These are phyloP conservation scores for Dynastes hyllus DNA, from an alignment of 2,888 invertebrate genomes.

Conservation along the genomic window DNA sequence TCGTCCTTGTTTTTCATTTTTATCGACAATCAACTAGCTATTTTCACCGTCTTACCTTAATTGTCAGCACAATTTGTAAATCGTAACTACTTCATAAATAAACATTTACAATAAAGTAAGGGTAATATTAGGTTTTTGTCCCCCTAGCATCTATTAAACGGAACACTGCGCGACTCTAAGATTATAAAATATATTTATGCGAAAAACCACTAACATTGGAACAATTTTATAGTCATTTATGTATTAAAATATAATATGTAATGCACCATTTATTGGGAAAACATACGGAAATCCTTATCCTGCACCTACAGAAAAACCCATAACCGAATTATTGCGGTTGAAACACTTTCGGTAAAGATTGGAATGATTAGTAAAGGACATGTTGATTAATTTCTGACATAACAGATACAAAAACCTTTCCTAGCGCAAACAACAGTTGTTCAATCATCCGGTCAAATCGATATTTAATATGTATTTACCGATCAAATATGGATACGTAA, in stretches of 20 bases:
- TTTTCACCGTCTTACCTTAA: no score
- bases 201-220: background rate
- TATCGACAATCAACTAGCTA: no score
- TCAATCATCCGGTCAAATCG: slow-evolving; percentile 3
- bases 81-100: no score
- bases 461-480: slow-evolving; percentile 12
- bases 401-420: background rate
- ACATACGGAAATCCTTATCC: slow-evolving; percentile 11
- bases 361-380: background rate
- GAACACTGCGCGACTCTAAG: no score
- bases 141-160: no score
- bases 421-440: background rate
- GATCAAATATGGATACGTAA: background rate
- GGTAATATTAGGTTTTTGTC: no score
- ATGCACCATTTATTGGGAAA: background rate
- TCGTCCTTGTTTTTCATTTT: no score
- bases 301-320: background rate
- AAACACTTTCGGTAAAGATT: background rate
- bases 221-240: background rate
- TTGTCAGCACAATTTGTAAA: no score
- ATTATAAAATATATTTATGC: no score
- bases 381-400: slow-evolving; percentile 5
- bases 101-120: no score
- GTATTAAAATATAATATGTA: background rate
- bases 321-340: background rate